Evolutionary conservation across 1,140 invertebrate genomes (phyloP), one percentile per base, ranked within the genome.

Genomic region (Drosophila simulans): DNA sequence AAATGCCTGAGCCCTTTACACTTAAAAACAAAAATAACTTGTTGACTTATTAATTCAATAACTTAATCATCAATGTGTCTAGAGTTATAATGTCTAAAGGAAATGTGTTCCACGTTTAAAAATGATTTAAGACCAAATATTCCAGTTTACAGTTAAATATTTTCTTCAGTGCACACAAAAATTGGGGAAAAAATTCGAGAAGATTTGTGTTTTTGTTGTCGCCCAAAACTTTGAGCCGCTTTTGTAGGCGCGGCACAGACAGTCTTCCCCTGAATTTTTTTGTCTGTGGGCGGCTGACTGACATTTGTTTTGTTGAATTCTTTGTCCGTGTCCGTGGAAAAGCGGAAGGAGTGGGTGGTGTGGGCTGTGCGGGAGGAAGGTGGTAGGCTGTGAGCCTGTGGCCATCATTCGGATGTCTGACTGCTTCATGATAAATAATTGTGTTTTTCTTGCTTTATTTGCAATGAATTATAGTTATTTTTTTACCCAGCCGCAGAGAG

Each of bases 391-490:
- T 35, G 55, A 40, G 57, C 49, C 56, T 39, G 49, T 37, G 51
- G 73, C 37, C 68, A 82, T 59, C 79, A 49, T 58, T 58, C 35
- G 59, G 54, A 46, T 65, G 59, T 63, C 71, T 60, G 82, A 59
- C 76, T 83, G 65, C 66, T 70, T 40, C 63, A 72, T 83, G 84
- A 89, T 88, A 88, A 88, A 88, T 89, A 89, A 88, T 88, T 88
- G 79, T 89, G 66, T 80, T 71, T 80, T 77, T 66, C 68, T 80
- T 88, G 70, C 65, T 88, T 77, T 88, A 83, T 88, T 88, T 86
- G 78, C 82, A 82, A 88, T 89, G 84, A 88, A 89, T 88, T 89
- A 88, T 83, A 89, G 74, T 83, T 88, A 53, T 88, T 79, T 88
- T 62, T 74, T 39, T 49, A 22, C 54, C 45, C 54, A 43, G 34